phyloP scores from a whole-genome alignment of 2,113 vertebrate species.

The Chrysemys picta region DNA sequence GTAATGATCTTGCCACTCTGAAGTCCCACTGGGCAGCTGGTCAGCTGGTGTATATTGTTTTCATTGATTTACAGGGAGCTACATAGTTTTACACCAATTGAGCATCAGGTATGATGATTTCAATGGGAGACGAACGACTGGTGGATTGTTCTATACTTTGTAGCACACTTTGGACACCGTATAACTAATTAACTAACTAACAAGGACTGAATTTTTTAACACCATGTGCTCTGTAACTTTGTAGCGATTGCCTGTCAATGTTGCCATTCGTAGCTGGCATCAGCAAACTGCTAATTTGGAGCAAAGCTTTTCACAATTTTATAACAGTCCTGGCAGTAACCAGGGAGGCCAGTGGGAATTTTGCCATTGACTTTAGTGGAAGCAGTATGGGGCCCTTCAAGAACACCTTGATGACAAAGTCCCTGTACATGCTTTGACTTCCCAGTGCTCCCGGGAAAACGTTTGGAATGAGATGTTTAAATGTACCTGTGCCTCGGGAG shows the following conservation, averaged over 20 bases:
- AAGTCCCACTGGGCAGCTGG: not conserved
- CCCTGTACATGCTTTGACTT: not conserved
- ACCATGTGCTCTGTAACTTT: not conserved
- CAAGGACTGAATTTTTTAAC: not conserved
- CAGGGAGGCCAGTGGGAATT: not conserved
- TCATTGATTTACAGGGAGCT: not conserved
- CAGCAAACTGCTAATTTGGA: not conserved
- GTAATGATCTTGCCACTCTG: not conserved
- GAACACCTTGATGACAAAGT: not conserved
- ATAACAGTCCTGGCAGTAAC: not conserved
- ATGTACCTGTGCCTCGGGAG: not conserved
- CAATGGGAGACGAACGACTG: not conserved
- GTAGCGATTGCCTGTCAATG: not conserved
- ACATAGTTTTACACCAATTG: not conserved
- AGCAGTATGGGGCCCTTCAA: not conserved
- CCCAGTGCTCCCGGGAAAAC: not conserved
- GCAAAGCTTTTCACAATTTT: not conserved
- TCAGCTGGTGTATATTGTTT: not conserved
- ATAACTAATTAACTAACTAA: not conserved
- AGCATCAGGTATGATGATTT: not conserved
- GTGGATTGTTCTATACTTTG: not conserved
- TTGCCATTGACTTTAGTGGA: not conserved
- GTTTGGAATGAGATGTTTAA: not conserved
- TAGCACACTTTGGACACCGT: not conserved
- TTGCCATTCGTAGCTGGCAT: not conserved